These are phyloP conservation scores for Synaphobranchus kaupii DNA, from an alignment of 2,797 vertebrate genomes.

Conservation along the genomic window DNA sequence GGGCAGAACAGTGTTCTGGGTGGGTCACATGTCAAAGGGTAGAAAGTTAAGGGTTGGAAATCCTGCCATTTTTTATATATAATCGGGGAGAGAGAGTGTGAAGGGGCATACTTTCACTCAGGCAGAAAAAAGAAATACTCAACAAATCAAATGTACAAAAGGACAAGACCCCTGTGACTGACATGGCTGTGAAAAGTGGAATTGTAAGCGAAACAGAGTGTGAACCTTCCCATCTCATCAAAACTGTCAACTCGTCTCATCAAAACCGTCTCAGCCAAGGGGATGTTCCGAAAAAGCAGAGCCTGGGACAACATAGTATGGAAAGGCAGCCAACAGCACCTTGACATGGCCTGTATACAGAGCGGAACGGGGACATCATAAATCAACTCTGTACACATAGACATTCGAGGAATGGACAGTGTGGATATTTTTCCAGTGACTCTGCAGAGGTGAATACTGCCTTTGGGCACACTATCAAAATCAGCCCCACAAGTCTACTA, in stretches of 20 bases:
- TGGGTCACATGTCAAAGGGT: not conserved
- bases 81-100: not conserved
- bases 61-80: not conserved
- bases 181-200: not conserved
- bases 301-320: no score
- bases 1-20: not conserved
- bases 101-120: not conserved
- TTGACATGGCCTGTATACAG: not conserved
- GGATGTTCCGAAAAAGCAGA: not conserved
- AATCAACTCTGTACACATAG: not conserved
- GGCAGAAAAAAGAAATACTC: not conserved
- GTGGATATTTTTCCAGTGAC: not conserved
- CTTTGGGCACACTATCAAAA: not conserved
- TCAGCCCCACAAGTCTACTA: not conserved
- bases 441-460: not conserved
- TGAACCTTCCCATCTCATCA: not conserved
- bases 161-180: no score
- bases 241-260: not conserved
- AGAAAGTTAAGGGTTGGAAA: not conserved
- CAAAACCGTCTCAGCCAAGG: not conserved
- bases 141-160: no score
- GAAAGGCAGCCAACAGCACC: not conserved
- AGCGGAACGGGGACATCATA: not conserved
- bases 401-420: not conserved
- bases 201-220: not conserved